A percentile compares a stretch with the other conserved stretches of the same genome.
Evolutionary conservation across 2,888 invertebrate species (phyloP).

Genomic region (Acronicta alni): DNA sequence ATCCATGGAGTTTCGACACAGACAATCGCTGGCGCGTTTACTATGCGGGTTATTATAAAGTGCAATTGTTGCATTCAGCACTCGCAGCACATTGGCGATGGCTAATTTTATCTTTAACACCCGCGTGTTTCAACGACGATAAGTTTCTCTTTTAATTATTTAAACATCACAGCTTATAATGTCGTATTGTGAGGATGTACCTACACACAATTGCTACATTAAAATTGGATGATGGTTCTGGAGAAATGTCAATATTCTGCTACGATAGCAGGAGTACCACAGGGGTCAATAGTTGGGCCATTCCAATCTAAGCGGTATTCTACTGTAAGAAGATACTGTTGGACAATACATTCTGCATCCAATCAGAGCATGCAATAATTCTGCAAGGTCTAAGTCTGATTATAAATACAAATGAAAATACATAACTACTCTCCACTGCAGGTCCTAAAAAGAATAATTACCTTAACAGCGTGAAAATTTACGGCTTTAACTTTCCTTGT

Average conservation of each 20-base stretch:
- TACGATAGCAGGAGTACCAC: no score
- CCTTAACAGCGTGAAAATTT: slow-evolving; percentile 39
- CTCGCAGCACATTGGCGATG: slow-evolving; percentile 66
- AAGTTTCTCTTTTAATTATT: slow-evolving; percentile 45
- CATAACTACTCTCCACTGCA: slow-evolving; percentile 18
- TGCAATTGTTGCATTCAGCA: slow-evolving; percentile 75
- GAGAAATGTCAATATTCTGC: background rate
- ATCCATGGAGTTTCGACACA: slow-evolving; percentile 70
- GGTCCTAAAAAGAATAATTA: slow-evolving; percentile 41
- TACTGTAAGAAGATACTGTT: no score
- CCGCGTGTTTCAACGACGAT: slow-evolving; percentile 41
- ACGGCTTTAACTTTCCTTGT: slow-evolving; percentile 42
- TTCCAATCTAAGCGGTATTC: no score
- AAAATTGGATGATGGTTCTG: background rate
- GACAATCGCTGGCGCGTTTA: slow-evolving; percentile 73
- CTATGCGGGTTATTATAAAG: slow-evolving; percentile 86
- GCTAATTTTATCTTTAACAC: slow-evolving; percentile 59
- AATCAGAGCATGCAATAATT: no score
- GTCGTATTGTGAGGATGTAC: no score
- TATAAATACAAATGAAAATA: background rate
- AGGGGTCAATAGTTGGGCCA: no score
- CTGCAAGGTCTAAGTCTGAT: no score
- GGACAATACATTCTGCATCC: no score
- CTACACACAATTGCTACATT: background rate
- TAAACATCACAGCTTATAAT: slow-evolving; percentile 13